A percentile compares a stretch with the other conserved stretches of the same genome.
These are phyloP conservation scores for Myiopsitta monachus DNA, from an alignment of 2,113 vertebrate genomes.

Conservation along the genomic window DNA sequence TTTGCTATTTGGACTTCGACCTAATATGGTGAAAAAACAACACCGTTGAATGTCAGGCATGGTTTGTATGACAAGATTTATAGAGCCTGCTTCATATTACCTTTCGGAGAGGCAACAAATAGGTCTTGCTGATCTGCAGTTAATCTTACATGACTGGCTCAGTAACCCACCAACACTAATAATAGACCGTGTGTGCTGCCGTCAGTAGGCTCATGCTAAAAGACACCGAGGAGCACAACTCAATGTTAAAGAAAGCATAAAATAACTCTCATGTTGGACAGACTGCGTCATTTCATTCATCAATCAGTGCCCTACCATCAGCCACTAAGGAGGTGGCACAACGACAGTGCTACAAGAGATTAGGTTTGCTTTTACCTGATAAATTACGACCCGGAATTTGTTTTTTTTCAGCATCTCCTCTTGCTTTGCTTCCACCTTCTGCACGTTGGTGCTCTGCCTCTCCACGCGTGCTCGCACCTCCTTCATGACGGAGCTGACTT, in stretches of 20 bases:
- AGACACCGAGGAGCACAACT: not conserved
- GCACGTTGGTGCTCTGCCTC: slow-evolving; percentile 85
- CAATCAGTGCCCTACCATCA: not conserved
- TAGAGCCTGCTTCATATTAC: slow-evolving; percentile 67
- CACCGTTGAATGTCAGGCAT: slow-evolving; percentile 45
- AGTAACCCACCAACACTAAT: slow-evolving; percentile 70
- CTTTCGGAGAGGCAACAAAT: slow-evolving; percentile 75
- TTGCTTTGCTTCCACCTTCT: slow-evolving; percentile 90
- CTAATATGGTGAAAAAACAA: slow-evolving; percentile 46
- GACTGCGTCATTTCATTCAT: not conserved
- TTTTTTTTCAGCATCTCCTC: slow-evolving; percentile 95
- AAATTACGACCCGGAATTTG: slow-evolving; percentile 96
- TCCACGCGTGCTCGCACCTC: slow-evolving; percentile 90
- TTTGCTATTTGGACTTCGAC: slow-evolving; percentile 21
- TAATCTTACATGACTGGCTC: slow-evolving; percentile 72
- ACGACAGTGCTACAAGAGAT: not conserved
- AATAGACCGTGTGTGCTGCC: slow-evolving; percentile 64
- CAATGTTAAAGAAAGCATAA: not conserved
- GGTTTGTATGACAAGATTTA: slow-evolving; percentile 52
- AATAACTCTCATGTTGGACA: not conserved
- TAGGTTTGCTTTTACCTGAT: slow-evolving; percentile 82
- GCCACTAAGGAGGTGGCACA: not conserved
- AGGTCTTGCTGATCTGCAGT: slow-evolving; percentile 73
- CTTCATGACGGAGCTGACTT: slow-evolving; percentile 92
- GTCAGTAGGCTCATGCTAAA: not conserved